Percentiles rank a stretch among this genome's conserved stretches.
These are phyloP conservation scores for Dissostichus mawsoni DNA, from an alignment of 2,113 vertebrate species.

Conservation along the genomic window DNA sequence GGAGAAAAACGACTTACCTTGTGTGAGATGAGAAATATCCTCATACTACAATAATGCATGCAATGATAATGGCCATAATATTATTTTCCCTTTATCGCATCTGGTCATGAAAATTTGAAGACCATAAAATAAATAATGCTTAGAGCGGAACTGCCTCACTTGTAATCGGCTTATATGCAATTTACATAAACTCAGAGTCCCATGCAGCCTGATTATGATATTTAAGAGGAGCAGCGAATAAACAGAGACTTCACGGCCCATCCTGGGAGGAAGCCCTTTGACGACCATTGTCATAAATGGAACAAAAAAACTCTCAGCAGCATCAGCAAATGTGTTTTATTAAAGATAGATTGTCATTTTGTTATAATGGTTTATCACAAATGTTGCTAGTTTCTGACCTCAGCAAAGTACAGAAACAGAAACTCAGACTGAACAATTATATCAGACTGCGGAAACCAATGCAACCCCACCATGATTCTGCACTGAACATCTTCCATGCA, in stretches of 20 bases:
- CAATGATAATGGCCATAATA: conserved; percentile 78
- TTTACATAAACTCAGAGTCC: conserved; percentile 85
- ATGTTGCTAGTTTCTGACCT: neutral
- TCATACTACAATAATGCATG: conserved; percentile 75
- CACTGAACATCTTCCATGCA: neutral
- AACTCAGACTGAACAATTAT: neutral
- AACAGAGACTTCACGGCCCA: conserved; percentile 72
- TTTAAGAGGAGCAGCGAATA: conserved; percentile 79
- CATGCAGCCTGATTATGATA: conserved; percentile 78
- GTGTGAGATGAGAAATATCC: conserved; percentile 78
- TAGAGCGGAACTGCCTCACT: conserved; percentile 77
- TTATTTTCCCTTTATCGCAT: conserved; percentile 83
- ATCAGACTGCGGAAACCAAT: neutral
- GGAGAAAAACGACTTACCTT: conserved; percentile 69
- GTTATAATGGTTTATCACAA: neutral
- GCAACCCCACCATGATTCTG: neutral
- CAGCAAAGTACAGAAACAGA: neutral
- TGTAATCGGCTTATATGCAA: conserved; percentile 85
- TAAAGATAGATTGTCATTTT: conserved; percentile 18
- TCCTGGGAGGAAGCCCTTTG: conserved; percentile 39
- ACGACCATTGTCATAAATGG: conserved; percentile 25
- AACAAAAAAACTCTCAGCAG: conserved; percentile 22
- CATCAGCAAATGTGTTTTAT: conserved; percentile 25
- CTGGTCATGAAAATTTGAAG: conserved; percentile 82
- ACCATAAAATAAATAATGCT: conserved; percentile 85